phyloP scores from a whole-genome alignment of 2,113 vertebrate genomes.

The Stictonetta naevosa region DNA sequence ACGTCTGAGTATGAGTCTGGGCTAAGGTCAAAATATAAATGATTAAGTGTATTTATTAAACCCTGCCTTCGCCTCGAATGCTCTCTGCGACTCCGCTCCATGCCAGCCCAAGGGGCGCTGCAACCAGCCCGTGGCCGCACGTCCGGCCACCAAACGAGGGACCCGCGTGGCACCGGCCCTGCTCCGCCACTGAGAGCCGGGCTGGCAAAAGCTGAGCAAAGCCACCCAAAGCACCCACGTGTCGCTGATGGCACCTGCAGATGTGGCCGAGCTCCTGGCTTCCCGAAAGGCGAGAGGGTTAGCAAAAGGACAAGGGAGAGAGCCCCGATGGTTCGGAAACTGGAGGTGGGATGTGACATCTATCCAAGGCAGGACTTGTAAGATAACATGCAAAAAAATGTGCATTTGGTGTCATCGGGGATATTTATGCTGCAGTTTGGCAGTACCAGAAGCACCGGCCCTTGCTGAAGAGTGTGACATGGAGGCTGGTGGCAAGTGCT shows the following conservation, averaged over 20 bases:
- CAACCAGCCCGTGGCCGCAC: not conserved
- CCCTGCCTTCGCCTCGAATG: conserved; percentile 26
- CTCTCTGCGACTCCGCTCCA: not conserved
- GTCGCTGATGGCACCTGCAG: not conserved
- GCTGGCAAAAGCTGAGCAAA: not conserved
- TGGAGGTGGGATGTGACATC: not conserved
- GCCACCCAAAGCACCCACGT: not conserved
- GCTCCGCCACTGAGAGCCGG: rapidly evolving
- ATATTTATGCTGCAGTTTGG: rapidly evolving
- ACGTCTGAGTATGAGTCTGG: conserved; percentile 30
- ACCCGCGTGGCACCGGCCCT: rapidly evolving
- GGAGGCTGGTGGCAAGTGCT: not conserved
- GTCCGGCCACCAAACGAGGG: not conserved
- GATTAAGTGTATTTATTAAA: conserved; percentile 60
- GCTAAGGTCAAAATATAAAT: conserved; percentile 61
- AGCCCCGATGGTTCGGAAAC: not conserved
- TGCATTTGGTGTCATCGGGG: rapidly evolving
- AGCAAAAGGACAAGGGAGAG: not conserved
- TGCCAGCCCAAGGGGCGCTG: not conserved
- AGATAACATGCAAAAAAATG: not conserved
- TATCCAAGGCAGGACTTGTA: not conserved
- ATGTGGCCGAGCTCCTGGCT: not conserved
- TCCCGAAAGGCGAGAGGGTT: not conserved
- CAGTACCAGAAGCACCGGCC: not conserved
- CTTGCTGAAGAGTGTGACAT: not conserved